Percentiles rank a stretch among this genome's conserved stretches.
These are phyloP conservation scores for Caenorhabditis inopinata DNA, from an alignment of 1,140 invertebrate genomes.

Conservation along the genomic window DNA sequence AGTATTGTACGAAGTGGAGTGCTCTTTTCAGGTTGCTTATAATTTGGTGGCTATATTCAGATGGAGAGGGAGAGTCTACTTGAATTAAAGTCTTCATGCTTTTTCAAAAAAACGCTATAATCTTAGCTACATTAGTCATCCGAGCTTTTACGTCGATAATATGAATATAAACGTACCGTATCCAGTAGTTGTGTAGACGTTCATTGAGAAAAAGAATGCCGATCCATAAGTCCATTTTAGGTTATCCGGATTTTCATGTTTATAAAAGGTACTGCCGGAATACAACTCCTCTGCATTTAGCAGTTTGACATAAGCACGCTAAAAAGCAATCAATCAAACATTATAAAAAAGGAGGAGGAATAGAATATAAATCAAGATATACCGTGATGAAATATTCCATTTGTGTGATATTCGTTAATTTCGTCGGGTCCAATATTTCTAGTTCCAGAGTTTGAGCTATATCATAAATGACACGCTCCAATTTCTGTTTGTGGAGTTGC, in stretches of 20 bases:
- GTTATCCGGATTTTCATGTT: constrained; percentile 25
- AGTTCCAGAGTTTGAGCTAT: constrained; percentile 24
- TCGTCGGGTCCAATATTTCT: constrained; percentile 1
- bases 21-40: too few species aligned
- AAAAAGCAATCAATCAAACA: constrained; percentile 11
- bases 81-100: too few species aligned
- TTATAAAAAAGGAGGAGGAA: background rate
- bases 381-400: constrained; percentile 31
- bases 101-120: too few species aligned
- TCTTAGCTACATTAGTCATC: background rate
- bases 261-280: constrained; percentile 36
- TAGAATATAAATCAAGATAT: background rate
- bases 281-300: constrained; percentile 27
- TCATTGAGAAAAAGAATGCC: constrained; percentile 35
- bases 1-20: too few species aligned
- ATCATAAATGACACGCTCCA: background rate
- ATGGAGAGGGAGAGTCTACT: too few species aligned
- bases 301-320: constrained; percentile 34
- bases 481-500: constrained; percentile 21
- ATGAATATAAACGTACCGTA: background rate
- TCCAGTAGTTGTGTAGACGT: constrained; percentile 35
- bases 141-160: too few species aligned
- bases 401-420: constrained; percentile 25
- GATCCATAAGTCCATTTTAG: constrained; percentile 31
- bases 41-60: too few species aligned